Conservation (phyloP, 2,797 vertebrate species). For the Neosilurus mollespiculum region DNA sequence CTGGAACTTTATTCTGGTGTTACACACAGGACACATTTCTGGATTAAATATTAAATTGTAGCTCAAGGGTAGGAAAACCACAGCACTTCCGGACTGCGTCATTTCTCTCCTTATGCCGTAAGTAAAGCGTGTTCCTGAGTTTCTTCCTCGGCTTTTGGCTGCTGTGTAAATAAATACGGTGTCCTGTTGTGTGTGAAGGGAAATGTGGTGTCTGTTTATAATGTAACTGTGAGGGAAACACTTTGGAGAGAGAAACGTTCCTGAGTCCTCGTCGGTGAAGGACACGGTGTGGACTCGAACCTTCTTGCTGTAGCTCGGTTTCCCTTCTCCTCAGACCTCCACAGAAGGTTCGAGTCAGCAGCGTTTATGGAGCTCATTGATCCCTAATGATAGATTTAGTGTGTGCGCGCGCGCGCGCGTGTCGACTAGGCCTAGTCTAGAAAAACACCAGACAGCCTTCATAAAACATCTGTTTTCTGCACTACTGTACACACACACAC, state of each 20-base stretch:
- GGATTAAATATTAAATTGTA: neutral
- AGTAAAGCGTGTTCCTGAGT: conserved; percentile 28
- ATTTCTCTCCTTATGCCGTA: conserved; percentile 49
- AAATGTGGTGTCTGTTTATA: too few species aligned
- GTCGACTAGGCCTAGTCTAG: too few species aligned
- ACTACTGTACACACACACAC: neutral
- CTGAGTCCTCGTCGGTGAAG: too few species aligned
- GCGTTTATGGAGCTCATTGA: neutral
- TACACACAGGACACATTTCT: neutral
- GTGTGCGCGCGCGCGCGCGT: too few species aligned
- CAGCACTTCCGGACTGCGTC: conserved; percentile 51
- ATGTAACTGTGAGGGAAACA: too few species aligned
- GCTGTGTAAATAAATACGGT: too few species aligned
- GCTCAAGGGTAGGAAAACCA: neutral
- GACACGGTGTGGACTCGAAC: neutral
- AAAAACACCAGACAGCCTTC: neutral
- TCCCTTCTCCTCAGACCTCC: neutral
- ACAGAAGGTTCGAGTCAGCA: neutral
- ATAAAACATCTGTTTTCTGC: too few species aligned
- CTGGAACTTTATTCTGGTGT: neutral
- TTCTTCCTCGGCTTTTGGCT: too few species aligned
- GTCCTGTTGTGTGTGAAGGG: neutral
- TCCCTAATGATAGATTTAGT: neutral
- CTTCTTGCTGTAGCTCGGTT: neutral
- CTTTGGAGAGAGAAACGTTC: too few species aligned